Base-by-base conservation (phyloP, 2,888 invertebrate species). In the Aspidapion aeneum region DNA sequence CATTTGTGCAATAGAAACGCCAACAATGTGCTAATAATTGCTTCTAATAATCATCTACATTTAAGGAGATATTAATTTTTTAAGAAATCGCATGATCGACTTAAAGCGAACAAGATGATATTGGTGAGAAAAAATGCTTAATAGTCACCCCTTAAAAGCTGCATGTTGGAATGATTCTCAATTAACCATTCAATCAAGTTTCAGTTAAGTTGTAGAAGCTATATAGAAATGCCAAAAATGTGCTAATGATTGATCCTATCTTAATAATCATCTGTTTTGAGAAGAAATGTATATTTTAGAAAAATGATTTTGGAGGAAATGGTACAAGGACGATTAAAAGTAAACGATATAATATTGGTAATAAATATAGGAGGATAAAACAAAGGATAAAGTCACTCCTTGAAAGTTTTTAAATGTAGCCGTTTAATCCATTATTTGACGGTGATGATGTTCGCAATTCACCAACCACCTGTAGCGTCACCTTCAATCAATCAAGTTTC, bases 201-300 rank as follows among this genome's bases (percentile, higher is more conserved):
- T n/a, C n/a, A n/a, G n/a, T n/a, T n/a, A n/a, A n/a, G n/a, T n/a
- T n/a, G n/a, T n/a, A n/a, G n/a, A n/a, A n/a, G n/a, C n/a, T n/a
- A n/a, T n/a, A n/a, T n/a, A n/a, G n/a, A n/a, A 88, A 88, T 71
- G 86, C 87, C 0, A 88, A 88, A 71, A 87, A 88, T 72, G 73
- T 89, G 64, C 70, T 89, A 63, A 89, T 89, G 87, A 88, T 89
- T 12, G 87, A 87, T 0, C 87, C 88, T 0, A n/a, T n/a, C n/a
- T n/a, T n/a, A 81, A 79, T 62, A 79, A 78, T 68, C 79, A 79
- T 63, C 60, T 78, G 21, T 75, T 77, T 72, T 78, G 50, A 72
- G 74, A 64, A 71, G 76, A 66, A 70, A 55, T 20, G 9, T 55
- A 20, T 51, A 57, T 19, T 54, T 18, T 62, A 65, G 20, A 51